Conservation (phyloP, 1,140 invertebrate genomes). For the Drosophila lini region DNA sequence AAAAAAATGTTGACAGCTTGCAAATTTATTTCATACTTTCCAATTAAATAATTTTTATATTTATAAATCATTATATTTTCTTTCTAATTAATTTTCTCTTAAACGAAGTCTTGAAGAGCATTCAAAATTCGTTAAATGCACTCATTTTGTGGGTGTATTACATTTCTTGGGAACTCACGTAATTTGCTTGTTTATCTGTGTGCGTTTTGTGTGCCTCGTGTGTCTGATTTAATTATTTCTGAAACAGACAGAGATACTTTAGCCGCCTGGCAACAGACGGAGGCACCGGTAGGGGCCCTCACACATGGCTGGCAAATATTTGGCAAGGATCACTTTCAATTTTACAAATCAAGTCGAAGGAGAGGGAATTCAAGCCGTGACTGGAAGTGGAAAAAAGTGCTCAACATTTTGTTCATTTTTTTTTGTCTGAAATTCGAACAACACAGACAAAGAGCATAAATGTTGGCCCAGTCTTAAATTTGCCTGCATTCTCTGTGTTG, state of each 20-base stretch:
- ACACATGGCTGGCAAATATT: slow-evolving; percentile 64
- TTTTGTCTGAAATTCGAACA: slow-evolving; percentile 32
- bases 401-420: slow-evolving; percentile 1
- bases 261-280: slow-evolving; percentile 48
- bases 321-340: slow-evolving; percentile 71
- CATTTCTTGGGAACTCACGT: slow-evolving; percentile 40
- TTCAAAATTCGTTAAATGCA: slow-evolving; percentile 19
- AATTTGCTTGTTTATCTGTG: slow-evolving; percentile 49
- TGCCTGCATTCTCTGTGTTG: slow-evolving; percentile 14
- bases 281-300: slow-evolving; percentile 2
- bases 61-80: background rate
- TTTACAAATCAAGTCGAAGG: slow-evolving; percentile 24
- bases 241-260: slow-evolving; percentile 46
- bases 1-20: background rate
- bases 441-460: background rate
- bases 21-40: background rate
- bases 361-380: slow-evolving; percentile 14
- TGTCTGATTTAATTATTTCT: slow-evolving; percentile 69
- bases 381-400: slow-evolving; percentile 29
- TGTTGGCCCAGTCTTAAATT: slow-evolving; percentile 17
- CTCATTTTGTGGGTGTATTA: background rate
- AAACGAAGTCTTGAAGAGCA: background rate
- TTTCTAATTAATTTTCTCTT: background rate
- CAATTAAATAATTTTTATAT: background rate
- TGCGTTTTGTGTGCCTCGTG: slow-evolving; percentile 43